phyloP scores from a whole-genome alignment of 2,113 vertebrate species.

The Pardalotus punctatus region DNA sequence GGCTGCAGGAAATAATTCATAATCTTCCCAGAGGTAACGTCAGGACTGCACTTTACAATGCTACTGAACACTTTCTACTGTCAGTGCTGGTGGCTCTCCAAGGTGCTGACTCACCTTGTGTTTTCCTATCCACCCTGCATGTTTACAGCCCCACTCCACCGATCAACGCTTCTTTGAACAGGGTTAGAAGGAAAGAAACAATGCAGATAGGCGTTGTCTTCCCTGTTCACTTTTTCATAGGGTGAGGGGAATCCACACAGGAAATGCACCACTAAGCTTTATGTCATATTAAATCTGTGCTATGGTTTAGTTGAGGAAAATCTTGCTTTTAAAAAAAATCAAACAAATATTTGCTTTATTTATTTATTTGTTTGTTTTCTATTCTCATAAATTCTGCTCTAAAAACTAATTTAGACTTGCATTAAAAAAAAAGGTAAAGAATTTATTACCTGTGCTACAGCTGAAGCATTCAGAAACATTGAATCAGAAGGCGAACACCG shows the following conservation, averaged over 20 bases:
- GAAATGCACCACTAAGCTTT: rapidly evolving
- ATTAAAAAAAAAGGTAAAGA: background rate
- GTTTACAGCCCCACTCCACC: background rate
- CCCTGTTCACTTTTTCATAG: background rate
- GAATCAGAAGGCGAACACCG: background rate
- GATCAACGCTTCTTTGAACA: background rate
- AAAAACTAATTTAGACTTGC: background rate
- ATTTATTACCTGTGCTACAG: background rate
- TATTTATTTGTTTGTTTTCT: background rate
- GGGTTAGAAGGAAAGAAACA: background rate
- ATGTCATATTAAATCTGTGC: background rate
- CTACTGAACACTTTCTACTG: background rate
- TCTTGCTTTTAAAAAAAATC: background rate
- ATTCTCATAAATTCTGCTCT: background rate
- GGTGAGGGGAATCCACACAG: background rate
- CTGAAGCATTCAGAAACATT: background rate
- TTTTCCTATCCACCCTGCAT: background rate
- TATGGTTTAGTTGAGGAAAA: background rate
- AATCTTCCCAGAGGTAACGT: background rate
- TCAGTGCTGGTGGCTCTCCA: background rate
- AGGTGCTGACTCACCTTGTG: background rate
- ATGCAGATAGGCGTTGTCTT: no score
- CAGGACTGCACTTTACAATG: background rate
- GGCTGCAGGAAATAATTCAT: background rate
- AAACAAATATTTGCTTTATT: background rate